phyloP scores from a whole-genome alignment of 2,888 invertebrate species.

The Melinopterus prodromus region DNA sequence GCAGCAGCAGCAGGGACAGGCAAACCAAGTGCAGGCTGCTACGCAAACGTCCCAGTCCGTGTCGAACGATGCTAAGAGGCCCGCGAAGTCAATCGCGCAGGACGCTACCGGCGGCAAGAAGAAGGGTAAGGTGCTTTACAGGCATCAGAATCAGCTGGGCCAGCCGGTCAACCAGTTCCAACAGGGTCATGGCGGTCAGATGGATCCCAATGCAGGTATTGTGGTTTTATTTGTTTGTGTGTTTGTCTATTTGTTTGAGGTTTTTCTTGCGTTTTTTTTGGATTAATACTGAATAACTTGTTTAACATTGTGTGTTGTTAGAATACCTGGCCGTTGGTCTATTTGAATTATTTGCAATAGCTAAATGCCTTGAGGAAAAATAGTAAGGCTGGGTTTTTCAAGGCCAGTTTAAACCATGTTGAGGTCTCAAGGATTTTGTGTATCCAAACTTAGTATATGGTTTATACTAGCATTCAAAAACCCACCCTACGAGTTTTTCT shows the following conservation, averaged over 20 bases:
- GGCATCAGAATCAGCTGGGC: slow-evolving; percentile 60
- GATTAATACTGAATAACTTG: neutral
- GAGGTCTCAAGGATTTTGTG: too few species aligned
- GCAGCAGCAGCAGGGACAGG: slow-evolving; percentile 46
- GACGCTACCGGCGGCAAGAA: slow-evolving; percentile 56
- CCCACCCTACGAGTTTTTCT: too few species aligned
- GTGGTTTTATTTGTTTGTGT: slow-evolving; percentile 23
- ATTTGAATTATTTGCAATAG: too few species aligned
- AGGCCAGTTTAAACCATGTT: too few species aligned
- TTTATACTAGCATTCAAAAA: too few species aligned
- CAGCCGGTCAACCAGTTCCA: slow-evolving; percentile 58
- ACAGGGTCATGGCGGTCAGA: slow-evolving; percentile 61
- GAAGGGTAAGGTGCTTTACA: slow-evolving; percentile 57
- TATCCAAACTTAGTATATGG: too few species aligned
- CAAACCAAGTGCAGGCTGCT: slow-evolving; percentile 69
- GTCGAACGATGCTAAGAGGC: slow-evolving; percentile 47
- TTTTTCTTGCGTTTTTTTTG: too few species aligned
- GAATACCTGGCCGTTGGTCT: too few species aligned
- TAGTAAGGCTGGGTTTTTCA: too few species aligned
- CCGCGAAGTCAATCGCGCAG: slow-evolving; percentile 51
- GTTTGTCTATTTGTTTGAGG: neutral
- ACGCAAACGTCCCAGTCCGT: slow-evolving; percentile 65
- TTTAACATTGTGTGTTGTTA: neutral
- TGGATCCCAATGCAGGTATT: slow-evolving; percentile 63
- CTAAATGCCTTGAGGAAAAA: too few species aligned